Evolutionary conservation across 2,797 vertebrate species (phyloP).

Genomic region (Gobionotothen gibberifrons): DNA sequence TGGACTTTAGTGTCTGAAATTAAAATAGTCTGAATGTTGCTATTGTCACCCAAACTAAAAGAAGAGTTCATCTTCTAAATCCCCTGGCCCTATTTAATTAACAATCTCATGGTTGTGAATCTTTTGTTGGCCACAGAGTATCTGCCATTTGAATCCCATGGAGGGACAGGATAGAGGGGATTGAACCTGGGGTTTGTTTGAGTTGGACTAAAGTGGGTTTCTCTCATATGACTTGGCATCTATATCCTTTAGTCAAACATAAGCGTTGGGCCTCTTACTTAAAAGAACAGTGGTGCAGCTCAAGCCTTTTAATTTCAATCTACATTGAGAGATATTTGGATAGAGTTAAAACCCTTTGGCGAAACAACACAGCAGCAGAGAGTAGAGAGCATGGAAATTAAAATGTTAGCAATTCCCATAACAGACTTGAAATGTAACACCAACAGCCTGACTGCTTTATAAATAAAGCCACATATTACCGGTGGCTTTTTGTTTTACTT

Average conservation of each 20-base stretch:
- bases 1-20: neutral
- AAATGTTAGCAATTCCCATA: conserved; percentile 42
- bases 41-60: conserved; percentile 38
- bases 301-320: conserved; percentile 47
- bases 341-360: conserved; percentile 35
- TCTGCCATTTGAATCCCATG: conserved; percentile 59
- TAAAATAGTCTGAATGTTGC: conserved; percentile 24
- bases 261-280: conserved; percentile 37
- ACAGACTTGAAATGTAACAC: conserved; percentile 50
- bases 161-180: conserved; percentile 45
- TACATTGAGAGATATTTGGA: conserved; percentile 57
- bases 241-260: conserved; percentile 57
- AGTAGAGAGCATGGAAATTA: conserved; percentile 38
- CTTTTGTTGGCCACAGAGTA: conserved; percentile 73
- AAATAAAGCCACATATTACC: conserved; percentile 44
- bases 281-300: conserved; percentile 41
- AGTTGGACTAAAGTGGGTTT: conserved; percentile 66
- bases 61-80: conserved; percentile 44
- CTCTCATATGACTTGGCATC: conserved; percentile 72
- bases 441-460: conserved; percentile 23
- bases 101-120: conserved; percentile 58
- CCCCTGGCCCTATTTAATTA: conserved; percentile 64
- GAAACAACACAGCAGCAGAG: conserved; percentile 36
- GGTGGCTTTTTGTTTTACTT: conserved; percentile 36
- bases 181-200: conserved; percentile 73